A percentile compares a stretch with the other conserved stretches of the same genome.
These are phyloP conservation scores for Galerucella nymphaeae DNA, from an alignment of 2,888 invertebrate species.

Conservation along the genomic window DNA sequence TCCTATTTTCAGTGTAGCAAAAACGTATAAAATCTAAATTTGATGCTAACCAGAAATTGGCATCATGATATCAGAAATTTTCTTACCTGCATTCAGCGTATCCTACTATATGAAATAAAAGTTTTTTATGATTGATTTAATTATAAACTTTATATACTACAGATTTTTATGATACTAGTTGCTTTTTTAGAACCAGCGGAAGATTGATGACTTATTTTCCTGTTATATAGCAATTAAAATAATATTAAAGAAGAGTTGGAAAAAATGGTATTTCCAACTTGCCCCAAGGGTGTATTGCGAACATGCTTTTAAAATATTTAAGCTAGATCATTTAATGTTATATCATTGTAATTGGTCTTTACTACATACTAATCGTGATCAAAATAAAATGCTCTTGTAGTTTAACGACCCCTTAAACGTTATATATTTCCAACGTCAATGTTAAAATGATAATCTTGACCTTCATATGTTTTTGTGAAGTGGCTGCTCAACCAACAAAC, in stretches of 20 bases:
- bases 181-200: background rate
- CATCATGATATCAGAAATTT: too few species aligned
- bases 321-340: background rate
- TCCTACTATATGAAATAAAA: too few species aligned
- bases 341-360: slow-evolving; percentile 16
- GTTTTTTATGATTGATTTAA: too few species aligned
- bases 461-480: slow-evolving; percentile 48
- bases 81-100: too few species aligned
- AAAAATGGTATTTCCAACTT: background rate
- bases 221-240: background rate
- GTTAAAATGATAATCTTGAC: slow-evolving; percentile 49
- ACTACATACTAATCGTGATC: slow-evolving; percentile 15
- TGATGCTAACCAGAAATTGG: too few species aligned
- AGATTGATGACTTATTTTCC: slow-evolving; percentile 5
- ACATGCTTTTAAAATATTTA: slow-evolving; percentile 9
- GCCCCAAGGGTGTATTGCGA: background rate
- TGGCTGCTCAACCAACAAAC: background rate
- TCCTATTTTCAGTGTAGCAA: too few species aligned
- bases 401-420: slow-evolving; percentile 43
- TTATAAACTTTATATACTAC: background rate
- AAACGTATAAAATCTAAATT: too few species aligned
- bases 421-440: slow-evolving; percentile 46
- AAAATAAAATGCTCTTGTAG: slow-evolving; percentile 24
- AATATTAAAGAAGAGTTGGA: background rate
- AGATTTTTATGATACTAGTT: background rate